Evolutionary conservation across 92 coral and sea anemone genomes (phyloP).

Genomic region (Ricordea florida): DNA sequence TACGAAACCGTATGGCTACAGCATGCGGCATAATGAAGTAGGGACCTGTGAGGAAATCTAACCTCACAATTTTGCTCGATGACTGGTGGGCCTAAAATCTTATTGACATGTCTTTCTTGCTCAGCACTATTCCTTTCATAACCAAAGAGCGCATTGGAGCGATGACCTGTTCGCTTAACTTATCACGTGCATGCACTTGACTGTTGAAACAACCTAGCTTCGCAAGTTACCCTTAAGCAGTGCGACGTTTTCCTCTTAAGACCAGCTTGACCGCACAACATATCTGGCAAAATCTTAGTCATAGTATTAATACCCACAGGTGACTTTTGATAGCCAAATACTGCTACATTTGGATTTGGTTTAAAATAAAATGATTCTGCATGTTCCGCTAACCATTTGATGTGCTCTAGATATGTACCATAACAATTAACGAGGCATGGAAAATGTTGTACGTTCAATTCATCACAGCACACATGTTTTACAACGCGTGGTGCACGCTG

Average conservation of each 20-base stretch:
- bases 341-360: not conserved
- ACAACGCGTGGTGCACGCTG: too few species aligned
- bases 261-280: conserved; percentile 2
- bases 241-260: conserved; percentile 11
- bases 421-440: too few species aligned
- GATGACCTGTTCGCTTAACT: conserved; percentile 16
- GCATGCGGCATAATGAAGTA: too few species aligned
- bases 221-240: conserved; percentile 20
- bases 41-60: too few species aligned
- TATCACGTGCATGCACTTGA: not conserved
- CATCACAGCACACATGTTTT: too few species aligned
- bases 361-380: not conserved
- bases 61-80: too few species aligned
- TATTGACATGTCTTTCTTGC: not conserved
- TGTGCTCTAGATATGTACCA: too few species aligned
- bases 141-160: conserved; percentile 12
- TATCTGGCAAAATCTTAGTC: conserved; percentile 24
- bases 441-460: too few species aligned
- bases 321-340: not conserved
- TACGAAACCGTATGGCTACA: too few species aligned
- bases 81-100: not conserved
- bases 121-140: not conserved
- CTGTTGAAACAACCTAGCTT: conserved; percentile 1
- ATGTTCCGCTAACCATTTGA: too few species aligned
- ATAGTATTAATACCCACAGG: conserved; percentile 5